Base-by-base conservation (phyloP, 2,888 invertebrate species). In the Xylocampa areola region DNA sequence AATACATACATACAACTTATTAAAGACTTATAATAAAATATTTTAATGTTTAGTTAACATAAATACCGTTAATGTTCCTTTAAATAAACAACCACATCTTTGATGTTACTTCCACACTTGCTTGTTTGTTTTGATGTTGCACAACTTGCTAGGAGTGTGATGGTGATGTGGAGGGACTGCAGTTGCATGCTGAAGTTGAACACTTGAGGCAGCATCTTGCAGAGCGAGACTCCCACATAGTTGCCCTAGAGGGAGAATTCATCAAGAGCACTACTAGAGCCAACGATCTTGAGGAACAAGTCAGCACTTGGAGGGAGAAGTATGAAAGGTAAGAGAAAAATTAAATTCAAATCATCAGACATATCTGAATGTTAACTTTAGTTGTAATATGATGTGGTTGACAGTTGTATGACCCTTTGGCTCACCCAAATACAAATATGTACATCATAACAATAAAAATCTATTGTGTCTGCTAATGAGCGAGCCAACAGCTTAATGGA, bases 291-390 rank as follows among this genome's bases (percentile, higher is more conserved):
- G 96, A 97, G 79, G 98, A 98, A 71, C 98, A 98, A 87, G 92
- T 98, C 50, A 91, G 96, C 45, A 97, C 97, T 74, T 98, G 98
- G 97, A 96, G 98, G 85, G 98, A 98, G 84, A 98, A 98, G 94
- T 98, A 98, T 94, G 97, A 97, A 87, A 96, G 97, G 97, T 86
- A 59, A 61, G 58, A 23, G 19, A 2, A 13, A 3, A 36, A 16
- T 32, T 7, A n/a, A n/a, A n/a, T n/a, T n/a, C n/a, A n/a, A n/a
- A n/a, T n/a, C n/a, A n/a, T n/a, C n/a, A n/a, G n/a, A n/a, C n/a
- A n/a, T n/a, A n/a, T n/a, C n/a, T n/a, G n/a, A n/a, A n/a, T n/a
- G n/a, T n/a, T n/a, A n/a, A n/a, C n/a, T n/a, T n/a, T n/a, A n/a
- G n/a, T n/a, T n/a, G n/a, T n/a, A n/a, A n/a, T n/a, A n/a, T n/a